Evolutionary conservation across 2,888 invertebrate species (phyloP), one percentile per base, ranked within the genome.

Genomic region (Lasioglossum marginatum): DNA sequence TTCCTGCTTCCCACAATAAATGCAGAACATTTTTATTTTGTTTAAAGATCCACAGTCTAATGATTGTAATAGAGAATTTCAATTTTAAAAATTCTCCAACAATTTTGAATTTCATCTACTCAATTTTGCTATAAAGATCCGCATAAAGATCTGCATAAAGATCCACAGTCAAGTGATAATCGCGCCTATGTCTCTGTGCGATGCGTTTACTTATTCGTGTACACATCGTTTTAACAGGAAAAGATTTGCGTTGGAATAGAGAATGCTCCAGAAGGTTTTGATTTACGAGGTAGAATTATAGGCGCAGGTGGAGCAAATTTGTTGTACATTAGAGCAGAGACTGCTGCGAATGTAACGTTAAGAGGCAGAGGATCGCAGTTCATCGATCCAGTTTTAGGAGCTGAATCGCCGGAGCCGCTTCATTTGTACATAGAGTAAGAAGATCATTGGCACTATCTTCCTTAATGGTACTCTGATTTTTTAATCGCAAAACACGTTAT

Each of bases 241-340:
- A 98, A 97, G 95, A 96, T 98, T 89, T 97, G 97, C 92, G 96
- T 98, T 91, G 97, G 97, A 66, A 96, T 98, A 90, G 98, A 98
- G 92, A 97, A 97, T 96, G 97, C 97, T 77, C 97, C 97, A 45
- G 96, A 97, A 87, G 96, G 96, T 87, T 98, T 97, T 94, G 97
- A 97, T 94, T 96, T 98, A 90, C 96, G 97, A 93, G 97, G 97
- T 88, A 97, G 97, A 92, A 96, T 98, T 90, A 96, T 97, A 88
- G 98, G 98, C 79, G 96, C 96, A 93, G 96, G 96, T 92, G 97
- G 97, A 78, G 97, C 97, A 43, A 97, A 97, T 95, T 96, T 98
- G 92, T 96, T 97, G 92, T 98, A 98, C 91, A 98, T 98, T 90
- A 96, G 97, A 89, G 97, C 97, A 78, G 98, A 98, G 95, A 97